Percentiles rank a stretch among this genome's conserved stretches.
Conservation (phyloP, 2,113 vertebrate genomes). For the Sardina pilchardus region DNA sequence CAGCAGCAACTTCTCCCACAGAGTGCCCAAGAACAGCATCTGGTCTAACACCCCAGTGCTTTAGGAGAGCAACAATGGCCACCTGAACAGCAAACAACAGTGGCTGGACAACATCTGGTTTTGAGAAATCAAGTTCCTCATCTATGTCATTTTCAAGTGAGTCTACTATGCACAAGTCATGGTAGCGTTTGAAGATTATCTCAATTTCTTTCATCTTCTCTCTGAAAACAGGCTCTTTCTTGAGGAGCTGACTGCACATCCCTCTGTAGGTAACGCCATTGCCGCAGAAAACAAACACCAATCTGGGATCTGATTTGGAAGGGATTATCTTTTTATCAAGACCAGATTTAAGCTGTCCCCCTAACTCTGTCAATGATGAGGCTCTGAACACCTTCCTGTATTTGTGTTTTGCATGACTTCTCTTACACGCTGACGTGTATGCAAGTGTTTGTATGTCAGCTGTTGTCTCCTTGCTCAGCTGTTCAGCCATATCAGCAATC, state of each 20-base stretch:
- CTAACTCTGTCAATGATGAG: conserved; percentile 71
- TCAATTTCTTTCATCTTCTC: conserved; percentile 75
- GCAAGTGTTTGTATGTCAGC: conserved; percentile 70
- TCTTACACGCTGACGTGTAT: conserved; percentile 83
- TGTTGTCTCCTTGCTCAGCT: conserved; percentile 54
- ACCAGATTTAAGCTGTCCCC: conserved; percentile 61
- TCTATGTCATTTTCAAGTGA: conserved; percentile 56
- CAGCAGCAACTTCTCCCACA: conserved; percentile 83
- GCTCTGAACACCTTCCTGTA: conserved; percentile 74
- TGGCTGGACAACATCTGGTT: conserved; percentile 74
- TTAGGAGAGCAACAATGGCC: conserved; percentile 72
- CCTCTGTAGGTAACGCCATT: conserved; percentile 77
- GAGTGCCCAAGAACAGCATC: conserved; percentile 78
- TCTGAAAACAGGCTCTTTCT: conserved; percentile 75
- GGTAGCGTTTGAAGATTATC: conserved; percentile 52
- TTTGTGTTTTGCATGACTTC: conserved; percentile 75
- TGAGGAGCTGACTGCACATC: conserved; percentile 76
- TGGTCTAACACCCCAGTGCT: conserved; percentile 80
- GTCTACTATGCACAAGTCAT: conserved; percentile 63
- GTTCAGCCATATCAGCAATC: conserved; percentile 65
- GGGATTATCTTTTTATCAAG: conserved; percentile 28
- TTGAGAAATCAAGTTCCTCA: conserved; percentile 67
- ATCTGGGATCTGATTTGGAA: conserved; percentile 54
- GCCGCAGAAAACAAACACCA: conserved; percentile 86
- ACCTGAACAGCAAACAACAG: conserved; percentile 84